Percentiles rank a stretch among this genome's conserved stretches.
Conservation (phyloP, 1,140 invertebrate genomes). For the Sweltsa coloradensis region DNA sequence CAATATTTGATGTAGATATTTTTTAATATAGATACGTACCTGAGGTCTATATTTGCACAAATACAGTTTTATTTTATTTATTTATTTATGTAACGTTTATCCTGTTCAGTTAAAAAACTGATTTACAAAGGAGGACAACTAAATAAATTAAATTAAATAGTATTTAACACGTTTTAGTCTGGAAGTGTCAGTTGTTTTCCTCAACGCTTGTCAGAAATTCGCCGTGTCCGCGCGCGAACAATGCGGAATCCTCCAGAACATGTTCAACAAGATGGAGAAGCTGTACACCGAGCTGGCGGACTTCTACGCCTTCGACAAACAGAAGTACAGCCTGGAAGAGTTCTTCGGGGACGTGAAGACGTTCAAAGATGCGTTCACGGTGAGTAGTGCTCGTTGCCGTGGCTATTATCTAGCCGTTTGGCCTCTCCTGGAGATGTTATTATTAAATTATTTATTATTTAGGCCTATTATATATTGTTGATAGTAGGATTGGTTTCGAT, state of each 20-base stretch:
- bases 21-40: too few species aligned
- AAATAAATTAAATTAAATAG: constrained; percentile 15
- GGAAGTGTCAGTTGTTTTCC: neutral
- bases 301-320: constrained; percentile 86
- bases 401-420: neutral
- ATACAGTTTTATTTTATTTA: constrained; percentile 30
- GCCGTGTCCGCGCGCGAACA: constrained; percentile 69
- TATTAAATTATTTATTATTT: too few species aligned
- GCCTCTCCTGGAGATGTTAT: too few species aligned
- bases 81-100: too few species aligned
- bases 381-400: constrained; percentile 45
- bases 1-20: too few species aligned
- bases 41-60: too few species aligned
- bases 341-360: constrained; percentile 92
- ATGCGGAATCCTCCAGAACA: constrained; percentile 76
- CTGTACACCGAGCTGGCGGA: constrained; percentile 75
- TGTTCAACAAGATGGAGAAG: constrained; percentile 88
- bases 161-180: neutral
- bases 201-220: constrained; percentile 42
- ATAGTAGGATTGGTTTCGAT: constrained; percentile 5
- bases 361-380: constrained; percentile 86
- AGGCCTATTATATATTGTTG: neutral
- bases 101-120: too few species aligned
- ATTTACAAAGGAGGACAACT: too few species aligned
- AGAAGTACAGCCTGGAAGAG: constrained; percentile 91